These are phyloP conservation scores for Tympanuchus pallidicinctus DNA, from an alignment of 2,113 vertebrate genomes.

Conservation along the genomic window DNA sequence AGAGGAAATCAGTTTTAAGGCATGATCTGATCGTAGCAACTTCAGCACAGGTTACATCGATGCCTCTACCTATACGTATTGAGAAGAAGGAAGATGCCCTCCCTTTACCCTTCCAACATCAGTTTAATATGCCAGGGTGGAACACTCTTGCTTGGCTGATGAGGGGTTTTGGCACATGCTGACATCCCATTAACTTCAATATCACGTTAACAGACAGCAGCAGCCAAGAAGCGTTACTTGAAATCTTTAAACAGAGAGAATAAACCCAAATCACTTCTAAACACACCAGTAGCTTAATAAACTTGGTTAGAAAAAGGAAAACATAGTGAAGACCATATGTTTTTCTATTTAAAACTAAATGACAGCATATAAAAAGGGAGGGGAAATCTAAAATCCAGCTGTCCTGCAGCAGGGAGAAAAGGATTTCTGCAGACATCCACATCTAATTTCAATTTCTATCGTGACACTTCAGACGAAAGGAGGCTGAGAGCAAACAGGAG, in stretches of 20 bases:
- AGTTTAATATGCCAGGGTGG: background rate
- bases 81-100: background rate
- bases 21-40: accelerated
- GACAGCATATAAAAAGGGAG: background rate
- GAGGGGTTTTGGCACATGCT: constrained; percentile 37
- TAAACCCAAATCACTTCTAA: constrained; percentile 28
- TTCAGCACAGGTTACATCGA: background rate
- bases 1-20: background rate
- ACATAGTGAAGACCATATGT: background rate
- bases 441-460: constrained; percentile 27
- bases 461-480: background rate
- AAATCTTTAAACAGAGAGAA: constrained; percentile 31
- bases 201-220: constrained; percentile 9
- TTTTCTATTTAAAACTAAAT: background rate
- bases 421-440: constrained; percentile 7
- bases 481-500: background rate
- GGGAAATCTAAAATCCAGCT: background rate
- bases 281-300: constrained; percentile 7
- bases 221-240: constrained; percentile 47
- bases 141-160: background rate
- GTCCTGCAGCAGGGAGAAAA: background rate
- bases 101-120: background rate
- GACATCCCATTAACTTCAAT: constrained; percentile 43
- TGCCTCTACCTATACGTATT: background rate
- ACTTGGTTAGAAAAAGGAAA: background rate